phyloP scores from a whole-genome alignment of 2,113 vertebrate species.

The Pipa parva region DNA sequence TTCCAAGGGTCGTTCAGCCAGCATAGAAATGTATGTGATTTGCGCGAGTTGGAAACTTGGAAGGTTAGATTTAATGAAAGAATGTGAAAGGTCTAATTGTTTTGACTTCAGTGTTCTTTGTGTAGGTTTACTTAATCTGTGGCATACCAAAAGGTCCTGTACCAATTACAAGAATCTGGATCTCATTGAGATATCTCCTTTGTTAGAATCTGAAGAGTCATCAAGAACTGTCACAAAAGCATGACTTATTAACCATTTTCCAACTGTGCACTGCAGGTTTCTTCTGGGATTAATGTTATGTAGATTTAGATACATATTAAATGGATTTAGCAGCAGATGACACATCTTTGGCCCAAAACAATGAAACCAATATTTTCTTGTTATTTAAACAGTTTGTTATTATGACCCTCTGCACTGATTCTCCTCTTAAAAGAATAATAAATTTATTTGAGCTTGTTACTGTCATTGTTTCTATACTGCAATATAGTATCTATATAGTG shows the following conservation, averaged over 20 bases:
- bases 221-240: neutral
- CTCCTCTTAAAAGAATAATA: no score
- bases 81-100: neutral
- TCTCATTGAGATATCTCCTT: neutral
- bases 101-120: neutral
- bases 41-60: neutral
- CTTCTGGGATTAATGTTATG: neutral
- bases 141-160: neutral
- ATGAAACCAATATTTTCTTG: neutral
- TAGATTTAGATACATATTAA: neutral
- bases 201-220: neutral
- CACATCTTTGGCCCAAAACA: conserved; percentile 18
- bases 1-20: no score
- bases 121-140: neutral
- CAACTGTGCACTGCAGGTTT: neutral
- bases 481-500: no score
- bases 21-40: neutral
- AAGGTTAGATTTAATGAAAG: neutral
- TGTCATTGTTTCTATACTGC: no score
- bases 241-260: neutral
- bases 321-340: neutral
- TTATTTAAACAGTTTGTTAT: conserved; percentile 23
- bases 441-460: no score
- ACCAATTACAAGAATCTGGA: neutral
- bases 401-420: conserved; percentile 2